Conservation (phyloP, 2,797 vertebrate species). For the Pteronotus mesoamericanus region DNA sequence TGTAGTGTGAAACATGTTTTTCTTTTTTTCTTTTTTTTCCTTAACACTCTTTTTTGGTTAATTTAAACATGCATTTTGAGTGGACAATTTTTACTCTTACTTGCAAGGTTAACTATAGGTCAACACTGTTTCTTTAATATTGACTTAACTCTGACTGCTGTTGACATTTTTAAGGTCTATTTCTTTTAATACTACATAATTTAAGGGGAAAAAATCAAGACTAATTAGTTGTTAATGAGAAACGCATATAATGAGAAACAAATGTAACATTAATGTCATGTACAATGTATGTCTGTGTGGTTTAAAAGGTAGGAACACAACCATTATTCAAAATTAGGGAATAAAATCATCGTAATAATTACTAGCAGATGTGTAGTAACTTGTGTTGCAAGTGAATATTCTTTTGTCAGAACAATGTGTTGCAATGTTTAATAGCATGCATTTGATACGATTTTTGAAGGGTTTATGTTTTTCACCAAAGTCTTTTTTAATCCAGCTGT, state of each 20-base stretch:
- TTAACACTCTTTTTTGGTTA: constrained; percentile 73
- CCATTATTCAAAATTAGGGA: constrained; percentile 79
- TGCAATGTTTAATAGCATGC: constrained; percentile 12
- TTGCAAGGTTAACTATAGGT: constrained; percentile 86
- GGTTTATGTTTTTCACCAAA: background rate
- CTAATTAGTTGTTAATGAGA: constrained; percentile 92
- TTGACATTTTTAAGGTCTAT: constrained; percentile 80
- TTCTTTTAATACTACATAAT: constrained; percentile 83
- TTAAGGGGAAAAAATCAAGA: constrained; percentile 74
- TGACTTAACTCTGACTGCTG: constrained; percentile 79
- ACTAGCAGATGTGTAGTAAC: constrained; percentile 83
- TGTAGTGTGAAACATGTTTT: background rate
- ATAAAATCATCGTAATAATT: constrained; percentile 84
- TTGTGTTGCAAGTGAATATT: constrained; percentile 65
- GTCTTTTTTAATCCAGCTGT: background rate
- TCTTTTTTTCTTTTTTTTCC: too few relatives aligned
- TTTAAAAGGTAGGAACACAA: constrained; percentile 73
- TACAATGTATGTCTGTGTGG: constrained; percentile 76
- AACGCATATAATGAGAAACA: constrained; percentile 87
- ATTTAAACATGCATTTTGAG: constrained; percentile 79
- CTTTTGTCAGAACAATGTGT: constrained; percentile 41
- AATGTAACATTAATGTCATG: constrained; percentile 85
- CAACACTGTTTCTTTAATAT: constrained; percentile 83
- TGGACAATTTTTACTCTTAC: constrained; percentile 82
- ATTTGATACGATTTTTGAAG: constrained; percentile 39